Conservation (phyloP, 2,888 invertebrate genomes). For the Xestobium rufovillosum region DNA sequence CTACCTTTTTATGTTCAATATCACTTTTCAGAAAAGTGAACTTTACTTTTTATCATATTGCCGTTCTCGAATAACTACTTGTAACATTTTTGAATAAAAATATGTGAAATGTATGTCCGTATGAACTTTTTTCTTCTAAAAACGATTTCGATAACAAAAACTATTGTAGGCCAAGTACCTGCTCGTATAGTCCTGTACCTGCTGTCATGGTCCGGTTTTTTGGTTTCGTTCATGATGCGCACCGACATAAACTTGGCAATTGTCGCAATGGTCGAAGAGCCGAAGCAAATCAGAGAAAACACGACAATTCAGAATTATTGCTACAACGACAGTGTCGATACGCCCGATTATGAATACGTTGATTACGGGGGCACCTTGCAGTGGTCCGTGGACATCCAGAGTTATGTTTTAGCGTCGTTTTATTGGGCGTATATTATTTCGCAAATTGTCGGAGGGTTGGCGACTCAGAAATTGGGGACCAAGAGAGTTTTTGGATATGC, state of each 20-base stretch:
- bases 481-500: constrained; percentile 64
- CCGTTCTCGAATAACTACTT: constrained; percentile 26
- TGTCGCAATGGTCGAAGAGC: constrained; percentile 55
- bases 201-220: constrained; percentile 63
- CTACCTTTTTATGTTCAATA: too few species aligned
- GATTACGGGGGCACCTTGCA: constrained; percentile 49
- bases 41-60: too few species aligned
- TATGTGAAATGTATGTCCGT: too few species aligned
- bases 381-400: constrained; percentile 58
- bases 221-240: constrained; percentile 70
- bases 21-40: too few species aligned
- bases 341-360: constrained; percentile 6
- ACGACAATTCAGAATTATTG: constrained; percentile 33
- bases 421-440: constrained; percentile 69
- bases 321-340: constrained; percentile 28
- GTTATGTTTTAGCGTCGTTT: constrained; percentile 59
- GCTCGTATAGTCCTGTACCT: constrained; percentile 64
- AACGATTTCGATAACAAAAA: too few species aligned
- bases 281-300: constrained; percentile 27
- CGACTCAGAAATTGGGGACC: constrained; percentile 63
- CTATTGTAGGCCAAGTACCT: constrained; percentile 52
- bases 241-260: constrained; percentile 66
- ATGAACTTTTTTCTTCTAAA: too few species aligned
- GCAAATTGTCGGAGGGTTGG: constrained; percentile 60
- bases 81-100: not conserved